Conservation (phyloP, 1,140 invertebrate genomes). For the Antheraea pernyi region DNA sequence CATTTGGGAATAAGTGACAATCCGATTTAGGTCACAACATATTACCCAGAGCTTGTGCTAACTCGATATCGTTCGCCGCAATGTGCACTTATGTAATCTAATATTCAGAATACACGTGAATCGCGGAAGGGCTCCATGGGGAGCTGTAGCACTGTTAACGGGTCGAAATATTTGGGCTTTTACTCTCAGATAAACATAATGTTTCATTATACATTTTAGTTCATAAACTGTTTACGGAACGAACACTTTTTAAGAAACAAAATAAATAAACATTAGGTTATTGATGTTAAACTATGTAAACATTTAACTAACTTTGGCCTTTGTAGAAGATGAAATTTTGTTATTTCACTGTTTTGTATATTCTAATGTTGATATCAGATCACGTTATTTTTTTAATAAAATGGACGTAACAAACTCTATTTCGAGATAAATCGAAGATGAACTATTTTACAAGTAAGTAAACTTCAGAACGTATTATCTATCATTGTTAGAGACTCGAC, state of each 20-base stretch:
- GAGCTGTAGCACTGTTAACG: conserved; percentile 70
- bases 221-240: background rate
- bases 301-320: background rate
- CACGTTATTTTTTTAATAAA: background rate
- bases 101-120: conserved; percentile 77
- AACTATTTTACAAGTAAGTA: background rate
- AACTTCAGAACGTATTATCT: background rate
- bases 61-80: conserved; percentile 42
- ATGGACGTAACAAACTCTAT: background rate
- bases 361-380: background rate
- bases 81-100: conserved; percentile 74
- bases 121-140: conserved; percentile 60
- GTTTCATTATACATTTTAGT: background rate
- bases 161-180: conserved; percentile 52
- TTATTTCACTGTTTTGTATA: background rate
- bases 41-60: no score
- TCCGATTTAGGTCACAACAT: conserved; percentile 68
- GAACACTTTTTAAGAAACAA: no score
- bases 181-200: conserved; percentile 40
- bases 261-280: no score
- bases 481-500: conserved; percentile 1
- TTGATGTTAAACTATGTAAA: background rate
- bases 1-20: conserved; percentile 62
- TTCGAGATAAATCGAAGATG: background rate
- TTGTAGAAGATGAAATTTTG: background rate